These are phyloP conservation scores for silkworm (Bombyx mori) DNA, from an alignment of 1,140 invertebrate species.

Conservation along the genomic window ASM3026992v2 NC_085120.1:7040501-7041000, in stretches of 20 bases:
- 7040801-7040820: constrained; percentile 93
- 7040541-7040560: too few species aligned
- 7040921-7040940: too few species aligned
- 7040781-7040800: constrained; percentile 89
- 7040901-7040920: too few species aligned
- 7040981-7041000: too few species aligned
- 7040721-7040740: constrained; percentile 95
- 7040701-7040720: constrained; percentile 92
- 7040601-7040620: constrained; percentile 94
- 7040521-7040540: too few species aligned
- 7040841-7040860: too few species aligned
- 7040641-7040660: constrained; percentile 85
- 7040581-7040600: not conserved
- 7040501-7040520: too few species aligned
- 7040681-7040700: constrained; percentile 88
- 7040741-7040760: constrained; percentile 89
- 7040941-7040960: too few species aligned
- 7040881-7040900: too few species aligned
- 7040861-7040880: too few species aligned
- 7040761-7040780: constrained; percentile 86
- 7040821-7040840: constrained; percentile 2
- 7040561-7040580: too few species aligned
- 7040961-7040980: too few species aligned
- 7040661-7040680: constrained; percentile 96
- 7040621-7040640: constrained; percentile 86